Evolutionary conservation across 2,113 vertebrate species (phyloP).

Genomic region (Melanerpes aurifrons): DNA sequence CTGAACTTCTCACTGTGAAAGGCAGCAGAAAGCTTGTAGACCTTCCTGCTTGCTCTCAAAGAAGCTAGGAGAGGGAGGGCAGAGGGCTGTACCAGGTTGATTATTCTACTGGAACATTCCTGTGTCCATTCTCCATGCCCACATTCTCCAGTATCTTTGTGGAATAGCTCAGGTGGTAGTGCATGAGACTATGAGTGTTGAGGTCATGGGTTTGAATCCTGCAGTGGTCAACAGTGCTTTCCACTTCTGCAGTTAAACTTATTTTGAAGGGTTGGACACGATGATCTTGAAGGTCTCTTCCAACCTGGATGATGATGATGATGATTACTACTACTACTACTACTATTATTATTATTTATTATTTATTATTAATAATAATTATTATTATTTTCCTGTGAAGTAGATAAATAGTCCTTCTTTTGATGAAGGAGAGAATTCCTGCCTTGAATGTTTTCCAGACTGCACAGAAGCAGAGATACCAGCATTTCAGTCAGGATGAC

Average conservation of each 20-base stretch:
- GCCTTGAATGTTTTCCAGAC: not conserved
- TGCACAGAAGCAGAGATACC: not conserved
- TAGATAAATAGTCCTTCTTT: not conserved
- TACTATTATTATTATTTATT: too few relatives aligned
- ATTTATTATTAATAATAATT: too few relatives aligned
- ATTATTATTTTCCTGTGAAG: not conserved
- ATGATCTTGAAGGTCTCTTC: too few relatives aligned
- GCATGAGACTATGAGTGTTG: too few relatives aligned
- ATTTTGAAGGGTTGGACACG: too few relatives aligned
- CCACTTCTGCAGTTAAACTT: too few relatives aligned
- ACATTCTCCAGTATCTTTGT: too few relatives aligned
- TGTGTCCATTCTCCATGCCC: not conserved
- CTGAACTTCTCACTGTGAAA: not conserved
- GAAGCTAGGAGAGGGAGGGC: not conserved
- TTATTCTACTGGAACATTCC: not conserved
- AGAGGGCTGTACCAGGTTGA: fast-evolving
- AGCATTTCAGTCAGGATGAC: constrained; percentile 11
- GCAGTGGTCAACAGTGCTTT: too few relatives aligned
- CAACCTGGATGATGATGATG: too few relatives aligned
- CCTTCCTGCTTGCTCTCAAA: not conserved
- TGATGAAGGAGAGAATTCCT: not conserved
- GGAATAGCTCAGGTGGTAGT: too few relatives aligned
- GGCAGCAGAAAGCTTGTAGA: not conserved
- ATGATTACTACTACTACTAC: too few relatives aligned
- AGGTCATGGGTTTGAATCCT: too few relatives aligned